phyloP scores from a whole-genome alignment of 2,113 vertebrate species.

The Poeciliopsis retropinna region DNA sequence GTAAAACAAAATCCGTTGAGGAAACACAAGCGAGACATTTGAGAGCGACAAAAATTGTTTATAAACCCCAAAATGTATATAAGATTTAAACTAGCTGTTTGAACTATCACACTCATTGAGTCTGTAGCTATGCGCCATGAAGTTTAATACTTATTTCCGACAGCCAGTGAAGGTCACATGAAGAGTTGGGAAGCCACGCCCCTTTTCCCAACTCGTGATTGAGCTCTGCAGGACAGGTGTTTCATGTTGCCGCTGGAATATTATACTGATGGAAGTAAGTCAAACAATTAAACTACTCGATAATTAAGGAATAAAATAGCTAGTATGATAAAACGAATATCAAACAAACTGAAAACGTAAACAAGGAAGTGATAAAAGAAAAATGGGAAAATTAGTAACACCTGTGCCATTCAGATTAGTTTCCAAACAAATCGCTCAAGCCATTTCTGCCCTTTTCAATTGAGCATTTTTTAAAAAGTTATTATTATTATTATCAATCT shows the following conservation, averaged over 20 bases:
- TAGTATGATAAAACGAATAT: neutral
- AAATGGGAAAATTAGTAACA: constrained; percentile 11
- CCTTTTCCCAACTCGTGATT: neutral
- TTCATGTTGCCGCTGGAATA: neutral
- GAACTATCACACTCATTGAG: neutral
- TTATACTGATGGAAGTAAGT: neutral
- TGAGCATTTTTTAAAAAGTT: too few species aligned
- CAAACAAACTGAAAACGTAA: neutral
- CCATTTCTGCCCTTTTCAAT: neutral
- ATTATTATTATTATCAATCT: neutral
- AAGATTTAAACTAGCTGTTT: neutral
- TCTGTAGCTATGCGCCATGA: too few species aligned
- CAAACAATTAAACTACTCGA: neutral
- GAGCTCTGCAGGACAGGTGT: too few species aligned
- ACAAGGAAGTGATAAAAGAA: neutral
- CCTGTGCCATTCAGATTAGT: constrained; percentile 1
- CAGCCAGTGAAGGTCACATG: constrained; percentile 26
- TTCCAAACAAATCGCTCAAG: neutral
- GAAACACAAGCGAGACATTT: neutral
- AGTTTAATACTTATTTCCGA: accelerated
- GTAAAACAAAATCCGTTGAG: neutral
- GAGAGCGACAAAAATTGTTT: neutral
- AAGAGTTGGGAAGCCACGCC: constrained; percentile 41
- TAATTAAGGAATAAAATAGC: neutral
- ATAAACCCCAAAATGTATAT: neutral